phyloP scores from a whole-genome alignment of 2,888 invertebrate genomes.

The Oscheius sp. region DNA sequence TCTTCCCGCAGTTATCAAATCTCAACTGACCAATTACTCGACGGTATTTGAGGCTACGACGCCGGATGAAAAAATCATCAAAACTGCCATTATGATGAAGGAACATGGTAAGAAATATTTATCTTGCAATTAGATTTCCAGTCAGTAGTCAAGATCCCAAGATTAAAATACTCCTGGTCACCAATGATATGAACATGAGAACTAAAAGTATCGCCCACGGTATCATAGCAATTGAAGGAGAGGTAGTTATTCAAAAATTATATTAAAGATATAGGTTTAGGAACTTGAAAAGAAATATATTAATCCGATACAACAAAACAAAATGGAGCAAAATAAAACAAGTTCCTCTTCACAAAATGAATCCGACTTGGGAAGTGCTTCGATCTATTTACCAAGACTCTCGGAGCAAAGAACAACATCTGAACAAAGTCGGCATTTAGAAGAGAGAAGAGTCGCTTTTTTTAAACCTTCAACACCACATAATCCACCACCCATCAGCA shows the following conservation, averaged over 20 bases:
- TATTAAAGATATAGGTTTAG: not conserved
- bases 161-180: not conserved
- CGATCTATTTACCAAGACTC: too few species aligned
- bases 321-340: too few species aligned
- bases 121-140: not conserved
- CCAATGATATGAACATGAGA: not conserved
- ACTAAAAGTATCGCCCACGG: not conserved
- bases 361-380: too few species aligned
- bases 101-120: not conserved
- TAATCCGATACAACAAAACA: too few species aligned
- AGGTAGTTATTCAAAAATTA: not conserved
- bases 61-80: not conserved
- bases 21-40: not conserved
- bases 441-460: too few species aligned
- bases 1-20: not conserved
- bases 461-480: too few species aligned
- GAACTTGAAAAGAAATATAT: too few species aligned
- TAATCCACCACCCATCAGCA: too few species aligned
- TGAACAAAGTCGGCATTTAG: too few species aligned
- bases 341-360: too few species aligned
- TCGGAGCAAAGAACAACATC: too few species aligned
- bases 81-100: not conserved
- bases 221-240: not conserved
- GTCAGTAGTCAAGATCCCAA: not conserved
- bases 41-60: not conserved